A percentile compares a stretch with the other conserved stretches of the same genome.
Evolutionary conservation across 2,888 invertebrate species (phyloP).

Genomic region (Drosophila fulvimacula): DNA sequence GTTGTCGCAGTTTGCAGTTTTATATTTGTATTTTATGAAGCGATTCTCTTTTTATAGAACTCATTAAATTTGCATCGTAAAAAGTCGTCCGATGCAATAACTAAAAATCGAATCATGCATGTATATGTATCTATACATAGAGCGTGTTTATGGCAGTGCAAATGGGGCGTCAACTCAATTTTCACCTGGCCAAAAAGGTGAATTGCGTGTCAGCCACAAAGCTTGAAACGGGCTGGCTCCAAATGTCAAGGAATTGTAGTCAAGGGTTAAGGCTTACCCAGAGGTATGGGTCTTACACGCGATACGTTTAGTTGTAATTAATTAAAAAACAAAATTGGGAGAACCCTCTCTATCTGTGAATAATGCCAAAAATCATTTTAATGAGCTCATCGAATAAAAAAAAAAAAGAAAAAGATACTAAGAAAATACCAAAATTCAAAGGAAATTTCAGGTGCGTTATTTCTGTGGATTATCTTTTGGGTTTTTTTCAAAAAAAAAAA

Average conservation of each 20-base stretch:
- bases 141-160: conserved; percentile 16
- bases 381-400: conserved; percentile 60
- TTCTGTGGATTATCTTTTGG: background rate
- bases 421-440: conserved; percentile 4
- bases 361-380: conserved; percentile 59
- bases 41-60: conserved; percentile 15
- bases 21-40: conserved; percentile 1
- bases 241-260: conserved; percentile 34
- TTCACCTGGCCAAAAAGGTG: conserved; percentile 34
- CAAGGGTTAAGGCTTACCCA: conserved; percentile 28
- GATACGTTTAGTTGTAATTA: conserved; percentile 49
- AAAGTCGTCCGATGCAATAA: conserved; percentile 19
- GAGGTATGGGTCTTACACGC: conserved; percentile 36
- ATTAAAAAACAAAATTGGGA: conserved; percentile 41
- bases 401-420: background rate
- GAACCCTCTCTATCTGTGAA: conserved; percentile 6
- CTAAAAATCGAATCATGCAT: conserved; percentile 12
- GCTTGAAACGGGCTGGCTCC: conserved; percentile 11
- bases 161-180: conserved; percentile 43
- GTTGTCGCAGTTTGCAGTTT: conserved; percentile 16
- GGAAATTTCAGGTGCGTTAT: conserved; percentile 9
- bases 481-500: conserved; percentile 12
- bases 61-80: conserved; percentile 40
- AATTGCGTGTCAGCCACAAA: conserved; percentile 37
- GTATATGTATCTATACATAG: background rate